Base-by-base conservation (phyloP, 2,113 vertebrate genomes). In the Xenotilapia caudafasciata region DNA sequence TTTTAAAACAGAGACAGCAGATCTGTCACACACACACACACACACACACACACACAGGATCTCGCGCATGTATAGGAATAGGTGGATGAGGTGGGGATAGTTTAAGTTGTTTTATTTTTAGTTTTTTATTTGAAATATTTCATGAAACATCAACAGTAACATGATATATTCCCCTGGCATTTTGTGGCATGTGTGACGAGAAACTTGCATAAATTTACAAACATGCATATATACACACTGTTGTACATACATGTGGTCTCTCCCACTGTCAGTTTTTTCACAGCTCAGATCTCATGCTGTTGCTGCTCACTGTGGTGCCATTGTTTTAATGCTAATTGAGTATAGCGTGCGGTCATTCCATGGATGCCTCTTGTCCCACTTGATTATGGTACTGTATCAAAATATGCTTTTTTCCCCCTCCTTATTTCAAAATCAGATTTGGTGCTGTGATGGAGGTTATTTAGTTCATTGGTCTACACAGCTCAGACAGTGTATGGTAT, bases 301-400 rank as follows among this genome's bases (percentile, higher is more conserved):
- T 82, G 54, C 83, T 86, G 88, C 79, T 79, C 31, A 94, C 93
- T 95, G 88, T 92, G 84, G 90, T 85, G 70, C 83, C 90, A 90
- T 95, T 96, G 92, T 96, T 93, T 94, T 91, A 83, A 89, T 91
- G 89, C 86, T 95, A 94, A 95, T 92, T 92, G 88, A 92, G 85
- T 92, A 62, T 53, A 92, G 90, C 89, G 60, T 93, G 90, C 79
- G 86, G 87, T 94, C 95, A 94, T 89, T 93, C 92, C 90, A 79
- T 49, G 65, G 90, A 94, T 93, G 86, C 86, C 70, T 79, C 83
- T 82, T 88, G 83, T 84, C 55, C 38, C 28, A 75, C 62, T 86
- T 88, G 89, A 83, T 87, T 85, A 86, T 87, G 23, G 55, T 73
- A 92, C 89, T 90, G 84, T 92, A 92, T 91, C 87, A 90, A 77